Percentiles rank a stretch among this genome's conserved stretches.
Evolutionary conservation across 2,113 vertebrate species (phyloP).

Genomic region (Hemiprocne comata): DNA sequence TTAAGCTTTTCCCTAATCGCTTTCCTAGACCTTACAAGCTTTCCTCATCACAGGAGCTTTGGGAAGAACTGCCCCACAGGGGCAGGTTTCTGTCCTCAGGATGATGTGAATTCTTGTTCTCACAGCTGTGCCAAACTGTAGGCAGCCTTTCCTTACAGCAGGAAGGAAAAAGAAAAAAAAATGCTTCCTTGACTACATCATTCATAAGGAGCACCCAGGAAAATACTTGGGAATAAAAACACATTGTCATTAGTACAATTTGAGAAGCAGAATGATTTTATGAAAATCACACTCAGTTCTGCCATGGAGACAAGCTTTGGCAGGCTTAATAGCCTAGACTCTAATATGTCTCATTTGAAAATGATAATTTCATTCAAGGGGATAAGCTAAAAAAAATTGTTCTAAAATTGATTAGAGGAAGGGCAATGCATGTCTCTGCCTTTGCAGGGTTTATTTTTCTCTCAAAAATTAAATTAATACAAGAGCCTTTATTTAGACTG

Average conservation of each 20-base stretch:
- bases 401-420: conserved; percentile 11
- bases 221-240: background rate
- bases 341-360: background rate
- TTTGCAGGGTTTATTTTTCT: conserved; percentile 4
- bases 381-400: background rate
- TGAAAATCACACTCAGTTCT: background rate
- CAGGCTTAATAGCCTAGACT: background rate
- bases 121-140: background rate
- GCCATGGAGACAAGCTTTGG: background rate
- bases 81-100: background rate
- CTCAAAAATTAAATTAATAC: conserved; percentile 20
- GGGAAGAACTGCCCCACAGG: background rate
- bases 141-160: background rate
- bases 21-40: background rate
- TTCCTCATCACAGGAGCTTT: background rate
- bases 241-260: background rate
- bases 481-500: conserved; percentile 25
- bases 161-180: background rate
- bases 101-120: background rate
- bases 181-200: background rate
- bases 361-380: conserved; percentile 1
- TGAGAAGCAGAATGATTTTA: background rate
- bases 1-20: background rate
- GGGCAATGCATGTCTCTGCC: background rate
- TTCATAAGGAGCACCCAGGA: background rate